Conservation (phyloP, 2,113 vertebrate genomes). For the Corythornis cristatus region DNA sequence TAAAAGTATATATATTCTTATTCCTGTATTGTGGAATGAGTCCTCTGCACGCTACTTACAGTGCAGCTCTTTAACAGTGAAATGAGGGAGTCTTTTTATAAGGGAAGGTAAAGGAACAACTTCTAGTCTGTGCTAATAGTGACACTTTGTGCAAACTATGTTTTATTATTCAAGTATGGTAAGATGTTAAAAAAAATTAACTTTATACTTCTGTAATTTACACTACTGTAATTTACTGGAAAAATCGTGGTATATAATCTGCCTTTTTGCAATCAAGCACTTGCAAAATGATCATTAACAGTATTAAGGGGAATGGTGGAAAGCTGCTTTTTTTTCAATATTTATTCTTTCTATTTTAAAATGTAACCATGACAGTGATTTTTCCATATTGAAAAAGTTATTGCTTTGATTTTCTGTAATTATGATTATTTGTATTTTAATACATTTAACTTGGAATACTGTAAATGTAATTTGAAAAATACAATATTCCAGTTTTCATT, state of each 20-base stretch:
- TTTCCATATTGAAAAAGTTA: neutral
- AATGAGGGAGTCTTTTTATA: neutral
- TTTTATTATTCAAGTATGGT: neutral
- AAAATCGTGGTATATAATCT: neutral
- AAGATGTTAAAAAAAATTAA: neutral
- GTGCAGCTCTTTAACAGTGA: neutral
- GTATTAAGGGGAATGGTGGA: neutral
- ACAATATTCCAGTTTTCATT: neutral
- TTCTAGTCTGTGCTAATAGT: neutral
- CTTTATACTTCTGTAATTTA: constrained; percentile 1
- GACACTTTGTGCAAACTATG: neutral
- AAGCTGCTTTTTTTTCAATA: constrained; percentile 3
- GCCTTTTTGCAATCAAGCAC: constrained; percentile 21
- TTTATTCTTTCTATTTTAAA: constrained; percentile 24
- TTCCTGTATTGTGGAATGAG: neutral
- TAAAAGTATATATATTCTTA: neutral
- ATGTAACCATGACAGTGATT: neutral
- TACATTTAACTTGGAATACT: constrained; percentile 1
- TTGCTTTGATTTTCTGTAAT: neutral
- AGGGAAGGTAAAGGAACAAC: neutral
- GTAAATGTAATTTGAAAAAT: constrained; percentile 8
- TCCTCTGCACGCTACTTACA: neutral
- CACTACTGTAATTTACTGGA: neutral
- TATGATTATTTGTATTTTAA: neutral
- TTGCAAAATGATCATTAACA: constrained; percentile 29